Percentiles rank a stretch among this genome's conserved stretches.
These are phyloP conservation scores for Lasaia peninsularis DNA, from an alignment of 1,140 invertebrate species.

Conservation along the genomic window DNA sequence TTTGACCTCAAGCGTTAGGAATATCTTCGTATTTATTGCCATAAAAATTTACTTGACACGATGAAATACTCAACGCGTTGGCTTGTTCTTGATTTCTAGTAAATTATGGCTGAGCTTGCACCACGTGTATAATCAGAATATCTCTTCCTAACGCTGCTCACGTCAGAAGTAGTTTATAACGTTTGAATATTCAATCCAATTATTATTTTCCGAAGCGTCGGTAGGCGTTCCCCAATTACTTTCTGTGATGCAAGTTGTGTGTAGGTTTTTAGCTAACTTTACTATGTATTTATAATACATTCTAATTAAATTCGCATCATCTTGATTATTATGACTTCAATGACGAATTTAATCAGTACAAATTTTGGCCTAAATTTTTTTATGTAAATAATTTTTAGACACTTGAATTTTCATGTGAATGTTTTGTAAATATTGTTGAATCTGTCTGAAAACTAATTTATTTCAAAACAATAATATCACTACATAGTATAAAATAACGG, in stretches of 20 bases:
- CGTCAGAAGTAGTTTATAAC: conserved; percentile 8
- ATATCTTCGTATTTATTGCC: conserved; percentile 47
- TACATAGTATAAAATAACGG: too few species aligned
- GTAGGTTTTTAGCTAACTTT: background rate
- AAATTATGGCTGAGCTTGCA: conserved; percentile 6
- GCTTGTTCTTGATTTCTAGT: conserved; percentile 10
- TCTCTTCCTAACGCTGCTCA: background rate
- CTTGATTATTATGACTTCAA: background rate
- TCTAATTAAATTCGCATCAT: background rate
- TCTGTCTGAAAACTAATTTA: too few species aligned
- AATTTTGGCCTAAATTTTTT: too few species aligned
- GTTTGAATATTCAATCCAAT: conserved; percentile 6
- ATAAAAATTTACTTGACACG: conserved; percentile 46
- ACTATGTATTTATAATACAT: background rate
- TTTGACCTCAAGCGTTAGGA: conserved; percentile 50
- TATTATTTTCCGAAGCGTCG: conserved; percentile 4
- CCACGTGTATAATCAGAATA: conserved; percentile 1
- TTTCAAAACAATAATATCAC: too few species aligned
- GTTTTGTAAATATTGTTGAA: too few species aligned
- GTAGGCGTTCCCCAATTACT: conserved; percentile 7
- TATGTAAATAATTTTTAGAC: too few species aligned
- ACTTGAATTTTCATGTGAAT: too few species aligned
- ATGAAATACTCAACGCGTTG: conserved; percentile 22
- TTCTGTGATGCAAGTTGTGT: background rate
- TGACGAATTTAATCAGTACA: too few species aligned